Conservation (phyloP, 2,888 invertebrate genomes). For the Cephus spinipes region DNA sequence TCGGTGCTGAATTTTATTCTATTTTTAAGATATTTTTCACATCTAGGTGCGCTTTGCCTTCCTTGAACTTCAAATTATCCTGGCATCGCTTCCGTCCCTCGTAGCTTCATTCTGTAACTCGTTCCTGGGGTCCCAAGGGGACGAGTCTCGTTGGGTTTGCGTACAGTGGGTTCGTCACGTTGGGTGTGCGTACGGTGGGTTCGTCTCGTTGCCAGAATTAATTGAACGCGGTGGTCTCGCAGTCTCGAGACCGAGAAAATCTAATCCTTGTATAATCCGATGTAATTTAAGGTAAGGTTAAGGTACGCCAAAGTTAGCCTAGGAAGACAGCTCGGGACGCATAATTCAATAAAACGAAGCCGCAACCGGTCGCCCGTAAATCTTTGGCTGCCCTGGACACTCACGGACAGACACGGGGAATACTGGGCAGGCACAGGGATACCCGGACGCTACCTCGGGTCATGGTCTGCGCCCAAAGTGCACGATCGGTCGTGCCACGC, state of each 20-base stretch:
- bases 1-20: too few species aligned
- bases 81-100: too few species aligned
- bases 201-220: too few species aligned
- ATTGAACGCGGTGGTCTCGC: too few species aligned
- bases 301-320: background rate
- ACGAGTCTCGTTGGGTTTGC: too few species aligned
- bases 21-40: too few species aligned
- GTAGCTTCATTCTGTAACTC: too few species aligned
- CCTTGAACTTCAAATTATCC: too few species aligned
- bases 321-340: background rate
- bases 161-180: too few species aligned
- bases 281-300: slow-evolving; percentile 31
- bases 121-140: too few species aligned
- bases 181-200: too few species aligned
- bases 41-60: too few species aligned
- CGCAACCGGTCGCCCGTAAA: slow-evolving; percentile 4
- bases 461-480: background rate
- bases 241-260: slow-evolving; percentile 10
- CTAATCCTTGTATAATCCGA: slow-evolving; percentile 29
- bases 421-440: slow-evolving; percentile 5
- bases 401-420: background rate
- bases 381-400: slow-evolving; percentile 10
- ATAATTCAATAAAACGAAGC: background rate
- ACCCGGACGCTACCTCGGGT: slow-evolving; percentile 8
- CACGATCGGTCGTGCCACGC: background rate